Base-by-base conservation (phyloP, 2,113 vertebrate species). In the Psephotus haematonotus region DNA sequence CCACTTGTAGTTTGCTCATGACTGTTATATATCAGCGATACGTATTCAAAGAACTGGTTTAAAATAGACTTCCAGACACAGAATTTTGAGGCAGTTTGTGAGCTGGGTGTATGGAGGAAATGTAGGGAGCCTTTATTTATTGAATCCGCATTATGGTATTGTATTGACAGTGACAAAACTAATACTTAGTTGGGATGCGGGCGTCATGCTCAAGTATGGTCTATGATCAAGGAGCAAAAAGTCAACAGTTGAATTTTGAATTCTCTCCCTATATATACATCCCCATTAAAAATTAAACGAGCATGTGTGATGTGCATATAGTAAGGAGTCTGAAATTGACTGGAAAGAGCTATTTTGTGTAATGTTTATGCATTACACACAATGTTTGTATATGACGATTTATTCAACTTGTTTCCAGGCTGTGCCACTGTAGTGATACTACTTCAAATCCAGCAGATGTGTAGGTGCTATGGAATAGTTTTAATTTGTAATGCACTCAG, bases 291-390 rank as follows among this genome's bases (percentile, higher is more conserved):
- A 62, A 37, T 46, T 15, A 68, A 86, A 27, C 64, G 41, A 57
- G 11, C 1, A 3, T 0, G 3, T 77, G 46, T 41, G 25, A 8
- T 41, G 6, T 46, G 17, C 52, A 11, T 29, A 1, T 25, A 59
- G 11, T 11, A 13, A 64, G 13, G 41, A 62, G 19, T 37, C n/a
- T 1, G 3, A 50, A 89, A 52, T 44, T 27, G 46, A 27, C 43
- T 82, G 89, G 46, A 14, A 88, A 63, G 81, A 95, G 27, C 46
- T 68, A 6, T 71, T 88, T 90, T 82, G 29, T 69, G 24, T 76
- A 57, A 52, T 0, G 0, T 20, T n/a, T 53, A 24, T 59, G 14
- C 23, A 8, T 67, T 74, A 9, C 4, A 9, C 64, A 43, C 28
- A 20, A 2, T 12, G 24, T 53, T 83, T 83, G 44, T 41, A 3